phyloP scores from a whole-genome alignment of 2,113 vertebrate genomes.

The Delphinus delphis region DNA sequence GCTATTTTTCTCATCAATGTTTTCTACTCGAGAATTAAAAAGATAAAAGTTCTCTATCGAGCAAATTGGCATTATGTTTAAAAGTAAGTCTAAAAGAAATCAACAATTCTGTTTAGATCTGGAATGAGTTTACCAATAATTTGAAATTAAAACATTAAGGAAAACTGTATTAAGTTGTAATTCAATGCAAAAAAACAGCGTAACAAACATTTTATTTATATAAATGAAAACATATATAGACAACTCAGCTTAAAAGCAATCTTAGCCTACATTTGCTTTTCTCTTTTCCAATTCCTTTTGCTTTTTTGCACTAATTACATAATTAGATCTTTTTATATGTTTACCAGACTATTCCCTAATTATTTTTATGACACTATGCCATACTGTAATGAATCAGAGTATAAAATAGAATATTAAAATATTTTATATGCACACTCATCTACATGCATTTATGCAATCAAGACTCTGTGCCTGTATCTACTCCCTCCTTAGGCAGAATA shows the following conservation, averaged over 20 bases:
- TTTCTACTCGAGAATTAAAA: slow-evolving; percentile 55
- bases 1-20: neutral
- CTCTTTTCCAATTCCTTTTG: slow-evolving; percentile 11
- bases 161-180: slow-evolving; percentile 1
- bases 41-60: slow-evolving; percentile 28
- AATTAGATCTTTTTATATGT: neutral
- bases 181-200: neutral
- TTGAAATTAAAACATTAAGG: slow-evolving; percentile 52
- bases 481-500: neutral
- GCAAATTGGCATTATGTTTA: neutral
- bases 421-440: neutral
- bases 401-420: neutral
- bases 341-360: neutral
- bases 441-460: neutral
- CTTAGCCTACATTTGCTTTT: neutral
- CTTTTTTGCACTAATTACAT: neutral
- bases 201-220: slow-evolving; percentile 2
- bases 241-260: slow-evolving; percentile 1
- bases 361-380: neutral
- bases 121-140: neutral
- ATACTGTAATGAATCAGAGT: neutral
- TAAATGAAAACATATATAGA: slow-evolving; percentile 33
- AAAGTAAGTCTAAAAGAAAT: slow-evolving; percentile 47
- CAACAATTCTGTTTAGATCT: slow-evolving; percentile 14
- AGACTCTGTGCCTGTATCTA: neutral